Evolutionary conservation across 2,797 vertebrate species (phyloP).

Genomic region (Sciaenops ocellatus): DNA sequence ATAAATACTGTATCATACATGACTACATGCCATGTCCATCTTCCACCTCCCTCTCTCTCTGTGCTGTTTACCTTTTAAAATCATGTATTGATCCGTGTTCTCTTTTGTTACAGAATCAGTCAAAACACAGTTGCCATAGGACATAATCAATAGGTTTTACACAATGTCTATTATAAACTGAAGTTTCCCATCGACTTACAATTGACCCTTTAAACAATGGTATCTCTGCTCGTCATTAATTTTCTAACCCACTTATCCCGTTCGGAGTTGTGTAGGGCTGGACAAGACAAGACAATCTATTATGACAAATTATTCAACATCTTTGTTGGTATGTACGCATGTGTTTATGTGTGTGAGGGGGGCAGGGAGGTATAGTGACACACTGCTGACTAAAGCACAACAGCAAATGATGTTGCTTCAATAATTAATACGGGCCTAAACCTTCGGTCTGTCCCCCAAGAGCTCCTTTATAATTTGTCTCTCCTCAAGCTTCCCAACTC

Average conservation of each 20-base stretch:
- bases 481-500: conserved; percentile 12
- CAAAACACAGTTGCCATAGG: conserved; percentile 53
- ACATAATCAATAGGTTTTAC: conserved; percentile 59
- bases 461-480: conserved; percentile 37
- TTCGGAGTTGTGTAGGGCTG: not conserved
- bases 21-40: conserved; percentile 3
- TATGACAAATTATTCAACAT: conserved; percentile 45
- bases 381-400: conserved; percentile 62
- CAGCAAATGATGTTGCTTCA: conserved; percentile 67
- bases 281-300: conserved; percentile 27
- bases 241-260: not conserved
- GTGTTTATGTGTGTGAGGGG: conserved; percentile 29
- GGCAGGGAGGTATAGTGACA: conserved; percentile 28
- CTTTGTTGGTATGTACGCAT: conserved; percentile 30
- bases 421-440: conserved; percentile 73
- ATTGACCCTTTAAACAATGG: conserved; percentile 41
- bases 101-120: conserved; percentile 55
- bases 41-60: conserved; percentile 11
- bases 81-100: conserved; percentile 41
- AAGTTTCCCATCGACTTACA: conserved; percentile 46
- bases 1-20: not conserved
- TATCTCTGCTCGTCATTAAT: not conserved
- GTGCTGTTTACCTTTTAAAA: conserved; percentile 31
- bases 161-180: conserved; percentile 28
- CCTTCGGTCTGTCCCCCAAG: conserved; percentile 34